Evolutionary conservation across 2,888 invertebrate genomes (phyloP), one percentile per base, ranked within the genome.

Genomic region (Hypsopygia costalis): DNA sequence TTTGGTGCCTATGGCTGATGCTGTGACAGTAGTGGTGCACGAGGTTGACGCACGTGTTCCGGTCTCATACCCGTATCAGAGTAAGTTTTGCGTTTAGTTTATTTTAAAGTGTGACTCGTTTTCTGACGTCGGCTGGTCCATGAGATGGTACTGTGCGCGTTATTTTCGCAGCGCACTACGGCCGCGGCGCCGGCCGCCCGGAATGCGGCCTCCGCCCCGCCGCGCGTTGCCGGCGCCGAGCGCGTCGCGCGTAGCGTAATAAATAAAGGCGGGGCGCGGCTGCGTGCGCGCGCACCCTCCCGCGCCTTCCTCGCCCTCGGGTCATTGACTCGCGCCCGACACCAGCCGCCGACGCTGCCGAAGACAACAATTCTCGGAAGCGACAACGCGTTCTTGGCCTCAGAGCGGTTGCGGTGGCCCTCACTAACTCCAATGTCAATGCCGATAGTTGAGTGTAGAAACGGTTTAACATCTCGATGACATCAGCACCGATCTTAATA

Each of bases 241-340:
- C 79, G 74, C 73, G 68, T 77, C 78, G 81, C 83, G 77, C 83
- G 85, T 82, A 83, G 78, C 81, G 86, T 87, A 87, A 86, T 86
- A 86, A 87, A 86, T 86, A 87, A 87, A 87, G 85, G 86, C 85
- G 85, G 87, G 85, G 87, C 85, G 81, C 82, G 80, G 81, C 77
- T 82, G 81, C 80, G 81, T 85, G 86, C 85, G 86, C 79, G 85
- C 86, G 85, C 86, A 86, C 83, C 81, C 79, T 83, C 85, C 83
- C 85, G 78, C 81, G 71, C 77, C 78, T 69, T 76, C 72, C 75
- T 66, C 68, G 76, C 73, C 74, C 71, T 77, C 74, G 64, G 87
- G 87, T 86, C 87, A 81, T 83, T 86, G 87, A 87, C 87, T 79
- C 73, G 60, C 55, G 66, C 62, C 67, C 69, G 66, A 55, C 68